Evolutionary conservation across 2,888 invertebrate genomes (phyloP), one percentile per base, ranked within the genome.

Genomic region (Ditylenchus weischeri): DNA sequence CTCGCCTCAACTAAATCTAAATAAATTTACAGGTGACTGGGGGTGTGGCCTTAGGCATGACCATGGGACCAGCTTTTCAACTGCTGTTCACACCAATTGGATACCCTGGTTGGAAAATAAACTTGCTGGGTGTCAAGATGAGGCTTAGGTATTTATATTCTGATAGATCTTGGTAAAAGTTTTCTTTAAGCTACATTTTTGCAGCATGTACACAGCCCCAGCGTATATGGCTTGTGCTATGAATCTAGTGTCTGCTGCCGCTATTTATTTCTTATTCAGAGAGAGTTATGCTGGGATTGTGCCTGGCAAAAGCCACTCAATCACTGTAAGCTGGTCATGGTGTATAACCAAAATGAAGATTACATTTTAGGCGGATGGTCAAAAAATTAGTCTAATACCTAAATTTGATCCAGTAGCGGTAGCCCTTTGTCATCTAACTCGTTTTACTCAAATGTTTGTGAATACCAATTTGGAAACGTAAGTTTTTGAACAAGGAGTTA

Each of bases 371-470:
- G 23, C 54, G 10, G 54, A 54, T 29, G 54, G 54, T 29, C 54
- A 54, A 13, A 54, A 29, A 54, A 21, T 54, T 21, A 58, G 23
- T 58, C 5, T 47, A 15, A 13, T 67, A 38, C 67, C 67, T 8
- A 48, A 58, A 18, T 77, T 68, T 57, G 79, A 80, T 65, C 67
- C 58, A 47, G 61, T 70, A 11, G 80, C 78, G 11, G 69, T 73
- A 10, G 47, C 64, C 15, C 61, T 77, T 11, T 78, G 78, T 62
- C 72, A 78, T 57, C 68, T 68, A 38, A 73, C 84, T 1, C 83
- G 85, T 72, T 84, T 84, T 73, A 79, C 81, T 47, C 81, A 83
- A 36, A 78, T 84, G 62, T 84, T 84, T 71, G 78, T 84, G 43
- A 83, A 84, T 69, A 81, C 84, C 15, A 81, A 84, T 19, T 79